Evolutionary conservation across 2,888 invertebrate species (phyloP), one percentile per base, ranked within the genome.

Genomic region (Agrotis ipsilon): DNA sequence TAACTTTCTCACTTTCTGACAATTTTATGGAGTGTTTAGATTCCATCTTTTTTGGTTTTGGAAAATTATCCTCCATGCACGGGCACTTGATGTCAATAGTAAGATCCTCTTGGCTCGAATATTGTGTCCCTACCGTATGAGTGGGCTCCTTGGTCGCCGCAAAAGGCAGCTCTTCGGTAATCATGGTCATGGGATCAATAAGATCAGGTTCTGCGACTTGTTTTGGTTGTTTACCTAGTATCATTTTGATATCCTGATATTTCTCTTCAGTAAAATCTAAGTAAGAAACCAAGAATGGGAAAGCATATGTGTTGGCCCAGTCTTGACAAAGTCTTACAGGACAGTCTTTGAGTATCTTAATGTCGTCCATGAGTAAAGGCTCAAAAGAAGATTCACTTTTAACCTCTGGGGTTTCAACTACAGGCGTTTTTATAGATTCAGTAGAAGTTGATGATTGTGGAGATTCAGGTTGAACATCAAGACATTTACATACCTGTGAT

Each of bases 181-280:
- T 88, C 43, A 94, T 89, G 52, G 85, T 72, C 71, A 87, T 91
- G 1, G 92, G 87, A 66, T 89, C 83, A 16, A 93, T 72, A 18
- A 90, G 58, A 66, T 88, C 79, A 11, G 90, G 90, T 14, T 72
- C n/a, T 39, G 67, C 13, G 13, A 74, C 78, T 55, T 72, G 68
- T 75, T 76, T 59, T 5, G 80, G 71, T 16, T 57, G 72, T 59
- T 84, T 75, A 27, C 87, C 89, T 49, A 94, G 80, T 63, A 94
- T 89, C n/a, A 89, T 75, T 84, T 91, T 88, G 1, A 95, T 91
- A 77, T 88, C 88, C 72, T 81, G 75, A 82, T 88, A 95, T 69
- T 95, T 96, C 71, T 94, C 89, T 79, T 95, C 94, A 9, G 87
- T 90, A 68, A 89, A 96, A 86, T 96, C 93, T 67, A 94, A 76